Evolutionary conservation across 1,140 invertebrate genomes (phyloP), one percentile per base, ranked within the genome.

Genomic region (Dolichoris vasculosae): DNA sequence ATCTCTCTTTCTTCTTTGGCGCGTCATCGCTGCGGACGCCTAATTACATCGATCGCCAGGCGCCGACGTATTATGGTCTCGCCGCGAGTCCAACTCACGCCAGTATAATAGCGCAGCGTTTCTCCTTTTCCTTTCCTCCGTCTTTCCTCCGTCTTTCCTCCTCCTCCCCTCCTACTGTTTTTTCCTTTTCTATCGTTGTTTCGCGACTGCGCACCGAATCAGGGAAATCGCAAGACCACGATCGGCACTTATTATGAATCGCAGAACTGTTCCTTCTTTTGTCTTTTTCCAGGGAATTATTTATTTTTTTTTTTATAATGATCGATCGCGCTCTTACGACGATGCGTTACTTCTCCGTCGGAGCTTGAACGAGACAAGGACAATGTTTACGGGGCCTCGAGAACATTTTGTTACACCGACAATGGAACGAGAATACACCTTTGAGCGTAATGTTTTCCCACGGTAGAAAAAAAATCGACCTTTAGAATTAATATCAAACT

Each of bases 11-110:
- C 26, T 71, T 38, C 69, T 23, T 67, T 26, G 35, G 69, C 69
- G 43, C 26, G 73, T 35, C 78, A 40, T 82, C 64, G 79, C 79
- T 13, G 43, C 59, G 73, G 77, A 69, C 77, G 76, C 83, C 83
- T 85, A 85, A 85, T 85, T 85, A 80, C 83, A 85, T 85, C 83
- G 83, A 85, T 85, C 83, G 83, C 76, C n/a, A 59, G 63, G 76
- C 76, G 83, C 83, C 83, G 48, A 46, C 71, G 71, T 75, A 75
- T 75, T 75, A 75, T 75, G n/a, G 40, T 75, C 43, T 40, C 69
- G 48, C 80, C 38, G 71, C 23, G 32, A 30, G 46, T 73, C 46
- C 69, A 8, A 26, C 64, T 67, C 79, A 26, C 40, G 59, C 38
- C 55, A 8, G 0, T 38, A 35, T 73, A 55, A 82, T 73, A 73